phyloP scores from a whole-genome alignment of 2,797 vertebrate species.

The Pipistrellus pipistrellus region DNA sequence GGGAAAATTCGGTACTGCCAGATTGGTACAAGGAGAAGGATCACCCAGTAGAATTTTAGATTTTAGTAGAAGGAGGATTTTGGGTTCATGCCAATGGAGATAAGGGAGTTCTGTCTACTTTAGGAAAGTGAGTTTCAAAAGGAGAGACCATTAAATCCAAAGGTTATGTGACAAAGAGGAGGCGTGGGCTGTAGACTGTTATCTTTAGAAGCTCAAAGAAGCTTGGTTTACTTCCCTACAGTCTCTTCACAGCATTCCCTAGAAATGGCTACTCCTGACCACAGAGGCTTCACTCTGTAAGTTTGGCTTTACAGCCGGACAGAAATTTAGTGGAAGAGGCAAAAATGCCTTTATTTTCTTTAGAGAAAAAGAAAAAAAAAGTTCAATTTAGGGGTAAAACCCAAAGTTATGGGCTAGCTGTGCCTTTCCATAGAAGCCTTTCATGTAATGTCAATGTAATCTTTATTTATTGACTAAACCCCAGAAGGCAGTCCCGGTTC shows the following conservation, averaged over 20 bases:
- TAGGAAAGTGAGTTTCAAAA: slow-evolving; percentile 89
- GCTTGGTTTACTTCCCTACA: slow-evolving; percentile 62
- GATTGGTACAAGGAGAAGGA: slow-evolving; percentile 96
- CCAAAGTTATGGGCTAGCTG: slow-evolving; percentile 67
- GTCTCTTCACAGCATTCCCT: slow-evolving; percentile 64
- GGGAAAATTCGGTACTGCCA: slow-evolving; percentile 89
- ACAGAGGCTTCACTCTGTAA: slow-evolving; percentile 51
- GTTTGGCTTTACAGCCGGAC: slow-evolving; percentile 16
- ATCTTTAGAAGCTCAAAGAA: slow-evolving; percentile 80
- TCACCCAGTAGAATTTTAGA: slow-evolving; percentile 90
- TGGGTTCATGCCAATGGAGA: slow-evolving; percentile 90
- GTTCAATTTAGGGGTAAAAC: slow-evolving; percentile 50
- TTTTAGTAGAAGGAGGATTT: slow-evolving; percentile 91
- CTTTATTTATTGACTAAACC: background rate
- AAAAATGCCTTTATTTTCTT: slow-evolving; percentile 74
- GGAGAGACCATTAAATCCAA: slow-evolving; percentile 87
- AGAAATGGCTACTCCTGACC: slow-evolving; percentile 53
- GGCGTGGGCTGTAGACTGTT: slow-evolving; percentile 89
- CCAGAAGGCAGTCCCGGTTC: slow-evolving; percentile 74
- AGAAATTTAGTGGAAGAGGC: slow-evolving; percentile 76
- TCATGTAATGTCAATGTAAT: background rate
- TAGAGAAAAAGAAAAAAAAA: slow-evolving; percentile 54
- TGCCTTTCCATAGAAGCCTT: background rate
- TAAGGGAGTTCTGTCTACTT: slow-evolving; percentile 84
- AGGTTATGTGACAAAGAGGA: slow-evolving; percentile 87